Evolutionary conservation across 2,113 vertebrate species (phyloP), one percentile per base, ranked within the genome.

Genomic region (Plecturocebus donacophilus): DNA sequence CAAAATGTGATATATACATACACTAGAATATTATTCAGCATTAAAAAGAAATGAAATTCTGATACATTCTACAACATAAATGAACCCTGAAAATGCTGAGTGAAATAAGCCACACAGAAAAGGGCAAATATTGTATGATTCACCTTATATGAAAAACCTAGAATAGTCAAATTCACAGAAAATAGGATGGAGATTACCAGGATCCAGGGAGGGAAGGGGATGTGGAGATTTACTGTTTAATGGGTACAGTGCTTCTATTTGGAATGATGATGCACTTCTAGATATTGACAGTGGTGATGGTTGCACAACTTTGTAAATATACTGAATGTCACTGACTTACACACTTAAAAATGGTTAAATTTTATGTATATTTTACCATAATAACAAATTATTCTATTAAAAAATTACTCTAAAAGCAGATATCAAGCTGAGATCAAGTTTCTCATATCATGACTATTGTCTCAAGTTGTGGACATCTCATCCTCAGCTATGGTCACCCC

Each of bases 361-460:
- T 54, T 70, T 19, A 91, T 19, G 27, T 40, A 21, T 47, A 45
- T 75, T 73, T 92, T 75, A 32, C 68, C n/a, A n/a, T n/a, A 52
- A 73, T 68, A 84, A 75, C 61, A 61, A 73, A 54, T 4, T 52
- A 3, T 64, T 77, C 58, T 54, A 66, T 66, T 77, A 35, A 76
- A 92, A 79, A 87, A 56, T 45, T 61, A 87, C 8, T 79, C 90
- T 82, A 13, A 94, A 80, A 94, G 21, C 84, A 94, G 56, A 71
- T 61, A 25, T 71, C 61, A 94, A 87, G 17, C 17, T 70, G 49
- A 80, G 40, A 93, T 54, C 32, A 94, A 80, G 8, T 80, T 80
- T 80, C 25, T 80, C 61, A 87, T 11, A 54, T 40, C 56, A 11
- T 93, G 87, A 87, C 21, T 35, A 68, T 9, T 32, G 3, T 23